phyloP scores from a whole-genome alignment of 2,797 vertebrate species.

The Epinephelus awoara region DNA sequence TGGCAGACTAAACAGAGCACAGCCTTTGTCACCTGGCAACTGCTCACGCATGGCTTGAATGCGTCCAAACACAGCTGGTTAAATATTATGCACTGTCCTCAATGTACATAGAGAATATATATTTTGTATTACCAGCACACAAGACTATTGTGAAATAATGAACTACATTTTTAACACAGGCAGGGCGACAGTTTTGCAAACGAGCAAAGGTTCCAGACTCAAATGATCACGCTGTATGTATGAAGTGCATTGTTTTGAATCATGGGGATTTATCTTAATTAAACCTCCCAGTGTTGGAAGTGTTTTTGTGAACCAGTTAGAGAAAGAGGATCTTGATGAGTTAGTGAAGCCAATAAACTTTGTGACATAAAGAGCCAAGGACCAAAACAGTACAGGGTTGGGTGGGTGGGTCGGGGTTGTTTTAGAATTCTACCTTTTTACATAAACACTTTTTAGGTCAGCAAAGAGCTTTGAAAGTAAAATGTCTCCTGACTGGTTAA shows the following conservation, averaged over 20 bases:
- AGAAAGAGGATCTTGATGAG: slow-evolving; percentile 23
- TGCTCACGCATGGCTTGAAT: slow-evolving; percentile 43
- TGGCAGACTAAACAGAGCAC: slow-evolving; percentile 36
- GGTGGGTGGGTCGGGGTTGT: neutral
- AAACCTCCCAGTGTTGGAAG: slow-evolving; percentile 26
- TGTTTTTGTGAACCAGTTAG: slow-evolving; percentile 12
- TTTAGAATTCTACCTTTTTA: neutral
- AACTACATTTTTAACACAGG: slow-evolving; percentile 49
- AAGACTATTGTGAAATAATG: slow-evolving; percentile 46
- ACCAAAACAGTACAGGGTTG: slow-evolving; percentile 36
- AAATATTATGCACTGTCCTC: slow-evolving; percentile 81
- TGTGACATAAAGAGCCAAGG: slow-evolving; percentile 11
- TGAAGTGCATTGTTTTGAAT: slow-evolving; percentile 30
- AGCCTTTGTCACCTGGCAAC: slow-evolving; percentile 52
- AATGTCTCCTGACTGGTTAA: neutral
- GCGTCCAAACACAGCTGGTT: slow-evolving; percentile 67
- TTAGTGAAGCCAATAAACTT: slow-evolving; percentile 10
- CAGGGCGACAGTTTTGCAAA: slow-evolving; percentile 50
- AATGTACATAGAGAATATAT: slow-evolving; percentile 85
- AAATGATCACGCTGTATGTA: slow-evolving; percentile 5
- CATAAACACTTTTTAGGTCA: neutral
- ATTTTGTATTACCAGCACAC: slow-evolving; percentile 78
- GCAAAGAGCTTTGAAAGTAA: slow-evolving; percentile 6
- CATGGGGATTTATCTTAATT: slow-evolving; percentile 15
- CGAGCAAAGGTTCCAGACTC: slow-evolving; percentile 25